These are phyloP conservation scores for Nesospiza acunhae DNA, from an alignment of 2,113 vertebrate species.

Conservation along the genomic window DNA sequence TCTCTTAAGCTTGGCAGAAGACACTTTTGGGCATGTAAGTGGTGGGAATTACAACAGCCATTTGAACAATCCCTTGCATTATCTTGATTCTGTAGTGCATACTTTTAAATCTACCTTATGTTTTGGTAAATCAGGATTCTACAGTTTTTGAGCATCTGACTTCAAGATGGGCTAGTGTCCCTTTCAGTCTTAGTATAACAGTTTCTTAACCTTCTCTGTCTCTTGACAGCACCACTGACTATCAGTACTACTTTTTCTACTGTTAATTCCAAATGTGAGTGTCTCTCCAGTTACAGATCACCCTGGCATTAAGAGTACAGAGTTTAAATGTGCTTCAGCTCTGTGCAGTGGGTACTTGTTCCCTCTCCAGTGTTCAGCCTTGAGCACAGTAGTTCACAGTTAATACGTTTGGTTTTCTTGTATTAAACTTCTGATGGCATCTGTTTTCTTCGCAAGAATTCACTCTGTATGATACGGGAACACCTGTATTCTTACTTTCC, in stretches of 20 bases:
- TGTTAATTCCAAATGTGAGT: neutral
- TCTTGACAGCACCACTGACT: neutral
- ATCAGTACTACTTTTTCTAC: neutral
- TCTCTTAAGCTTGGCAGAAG: neutral
- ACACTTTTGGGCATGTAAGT: neutral
- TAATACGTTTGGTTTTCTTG: neutral
- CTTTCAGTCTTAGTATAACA: neutral
- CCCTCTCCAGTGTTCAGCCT: neutral
- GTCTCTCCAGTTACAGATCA: too few species aligned
- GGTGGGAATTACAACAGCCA: neutral
- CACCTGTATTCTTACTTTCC: neutral
- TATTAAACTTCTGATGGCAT: neutral
- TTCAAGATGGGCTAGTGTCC: neutral
- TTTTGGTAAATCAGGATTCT: neutral
- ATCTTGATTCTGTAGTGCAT: neutral
- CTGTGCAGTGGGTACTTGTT: fast-evolving
- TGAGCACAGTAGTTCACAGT: neutral
- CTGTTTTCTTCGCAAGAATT: neutral
- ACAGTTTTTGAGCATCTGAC: neutral
- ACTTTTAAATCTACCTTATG: neutral
- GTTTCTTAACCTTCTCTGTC: neutral
- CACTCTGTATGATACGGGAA: fast-evolving
- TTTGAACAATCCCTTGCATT: neutral
- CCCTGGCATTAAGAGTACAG: neutral
- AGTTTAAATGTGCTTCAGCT: neutral